A percentile compares a stretch with the other conserved stretches of the same genome.
These are phyloP conservation scores for Tinamus major DNA, from an alignment of 2,797 vertebrate species.

Conservation along the genomic window DNA sequence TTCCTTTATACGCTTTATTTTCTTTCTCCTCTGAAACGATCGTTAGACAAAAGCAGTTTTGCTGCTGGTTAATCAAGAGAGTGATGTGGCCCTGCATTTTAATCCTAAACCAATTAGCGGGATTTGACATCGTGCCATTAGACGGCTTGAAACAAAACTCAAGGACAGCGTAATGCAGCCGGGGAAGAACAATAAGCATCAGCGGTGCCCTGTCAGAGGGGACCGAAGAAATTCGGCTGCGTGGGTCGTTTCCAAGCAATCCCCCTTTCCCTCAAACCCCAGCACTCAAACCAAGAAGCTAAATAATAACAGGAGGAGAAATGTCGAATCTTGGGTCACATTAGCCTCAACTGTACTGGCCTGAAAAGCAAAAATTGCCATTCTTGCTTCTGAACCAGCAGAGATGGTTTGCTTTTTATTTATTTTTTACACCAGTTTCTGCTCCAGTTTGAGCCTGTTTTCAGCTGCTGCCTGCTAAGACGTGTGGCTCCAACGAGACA, in stretches of 20 bases:
- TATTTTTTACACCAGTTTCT: not conserved
- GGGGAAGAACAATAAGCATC: conserved; percentile 69
- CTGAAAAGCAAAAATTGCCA: not conserved
- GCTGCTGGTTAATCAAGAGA: conserved; percentile 75
- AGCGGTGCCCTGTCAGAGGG: conserved; percentile 56
- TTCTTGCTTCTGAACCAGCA: not conserved
- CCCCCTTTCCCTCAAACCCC: conserved; percentile 46
- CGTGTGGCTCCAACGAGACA: not conserved
- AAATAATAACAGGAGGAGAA: conserved; percentile 62
- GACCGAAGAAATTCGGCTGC: conserved; percentile 68
- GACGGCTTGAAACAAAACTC: conserved; percentile 75
- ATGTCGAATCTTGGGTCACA: conserved; percentile 42
- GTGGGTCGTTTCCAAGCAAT: conserved; percentile 62
- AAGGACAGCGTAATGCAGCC: conserved; percentile 69
- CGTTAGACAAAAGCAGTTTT: conserved; percentile 73
- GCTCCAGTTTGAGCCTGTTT: not conserved
- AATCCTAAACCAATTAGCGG: conserved; percentile 77
- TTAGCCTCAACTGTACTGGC: not conserved
- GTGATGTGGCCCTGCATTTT: conserved; percentile 76
- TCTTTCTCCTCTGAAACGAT: conserved; percentile 64
- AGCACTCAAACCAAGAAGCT: conserved; percentile 59
- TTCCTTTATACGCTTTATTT: conserved; percentile 70
- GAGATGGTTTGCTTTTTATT: not conserved
- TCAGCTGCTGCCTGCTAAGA: conserved; percentile 19
- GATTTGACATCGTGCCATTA: conserved; percentile 74